Evolutionary conservation across 2,113 vertebrate genomes (phyloP).

Genomic region (Porphyrio hochstetteri): DNA sequence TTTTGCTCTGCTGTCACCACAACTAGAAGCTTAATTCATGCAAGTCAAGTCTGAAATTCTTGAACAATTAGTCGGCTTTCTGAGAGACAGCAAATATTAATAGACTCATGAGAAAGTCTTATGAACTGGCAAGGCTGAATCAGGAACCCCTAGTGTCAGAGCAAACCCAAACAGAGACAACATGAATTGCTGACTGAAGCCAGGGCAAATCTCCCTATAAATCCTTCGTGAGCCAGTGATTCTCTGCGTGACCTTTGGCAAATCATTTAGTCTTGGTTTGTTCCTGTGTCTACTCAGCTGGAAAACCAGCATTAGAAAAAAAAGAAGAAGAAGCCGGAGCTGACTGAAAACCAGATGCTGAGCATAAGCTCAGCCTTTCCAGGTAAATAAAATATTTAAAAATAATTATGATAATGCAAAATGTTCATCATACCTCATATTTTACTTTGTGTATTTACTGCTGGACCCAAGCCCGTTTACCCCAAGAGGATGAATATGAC

Average conservation of each 20-base stretch:
- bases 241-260: constrained; percentile 57
- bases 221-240: constrained; percentile 25
- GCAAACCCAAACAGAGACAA: constrained; percentile 50
- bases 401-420: constrained; percentile 21
- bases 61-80: constrained; percentile 14
- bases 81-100: constrained; percentile 40
- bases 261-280: constrained; percentile 47
- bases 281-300: constrained; percentile 63
- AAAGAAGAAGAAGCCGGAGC: neutral
- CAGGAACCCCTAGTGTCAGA: neutral
- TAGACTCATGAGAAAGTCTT: constrained; percentile 25
- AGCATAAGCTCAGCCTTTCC: constrained; percentile 41
- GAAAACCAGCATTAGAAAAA: constrained; percentile 29
- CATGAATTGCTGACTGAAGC: constrained; percentile 42
- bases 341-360: constrained; percentile 26
- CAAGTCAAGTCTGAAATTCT: constrained; percentile 17
- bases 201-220: constrained; percentile 46
- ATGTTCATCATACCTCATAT: neutral
- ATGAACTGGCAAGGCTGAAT: constrained; percentile 15
- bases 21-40: neutral
- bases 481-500: neutral
- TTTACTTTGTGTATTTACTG: neutral
- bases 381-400: constrained; percentile 54
- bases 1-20: neutral
- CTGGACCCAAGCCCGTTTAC: constrained; percentile 8